Evolutionary conservation across 2,888 invertebrate genomes (phyloP).

Genomic region (Agrenia bidenticulata): DNA sequence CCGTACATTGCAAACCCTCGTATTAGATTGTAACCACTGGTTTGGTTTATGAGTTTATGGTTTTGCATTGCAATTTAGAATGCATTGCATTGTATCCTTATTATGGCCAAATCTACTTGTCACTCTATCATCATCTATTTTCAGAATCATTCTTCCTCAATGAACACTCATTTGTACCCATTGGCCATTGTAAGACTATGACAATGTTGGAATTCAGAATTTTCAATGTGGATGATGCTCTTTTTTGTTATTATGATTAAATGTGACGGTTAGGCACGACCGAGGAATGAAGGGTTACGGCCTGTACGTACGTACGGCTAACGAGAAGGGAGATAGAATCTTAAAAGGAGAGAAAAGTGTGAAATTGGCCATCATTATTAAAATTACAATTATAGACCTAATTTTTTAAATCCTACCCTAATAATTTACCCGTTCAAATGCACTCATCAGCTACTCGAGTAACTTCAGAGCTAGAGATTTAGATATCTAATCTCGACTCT

Average conservation of each 20-base stretch:
- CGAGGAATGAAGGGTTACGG: neutral
- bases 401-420: neutral
- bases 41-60: neutral
- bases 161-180: neutral
- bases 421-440: neutral
- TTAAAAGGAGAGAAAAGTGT: neutral
- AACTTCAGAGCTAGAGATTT: neutral
- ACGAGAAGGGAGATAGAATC: neutral
- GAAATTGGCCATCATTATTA: neutral
- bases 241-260: neutral
- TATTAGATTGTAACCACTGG: neutral
- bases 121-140: neutral
- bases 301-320: neutral
- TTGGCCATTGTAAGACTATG: too few relatives aligned
- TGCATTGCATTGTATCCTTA: neutral
- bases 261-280: neutral
- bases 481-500: too few relatives aligned
- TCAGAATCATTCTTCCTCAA: neutral
- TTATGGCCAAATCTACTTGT: neutral
- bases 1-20: too few relatives aligned
- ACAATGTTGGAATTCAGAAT: neutral
- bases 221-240: neutral
- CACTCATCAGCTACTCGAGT: neutral
- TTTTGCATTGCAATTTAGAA: neutral
- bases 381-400: neutral